These are phyloP conservation scores for Sciaenops ocellatus DNA, from an alignment of 2,797 vertebrate genomes.

Conservation along the genomic window DNA sequence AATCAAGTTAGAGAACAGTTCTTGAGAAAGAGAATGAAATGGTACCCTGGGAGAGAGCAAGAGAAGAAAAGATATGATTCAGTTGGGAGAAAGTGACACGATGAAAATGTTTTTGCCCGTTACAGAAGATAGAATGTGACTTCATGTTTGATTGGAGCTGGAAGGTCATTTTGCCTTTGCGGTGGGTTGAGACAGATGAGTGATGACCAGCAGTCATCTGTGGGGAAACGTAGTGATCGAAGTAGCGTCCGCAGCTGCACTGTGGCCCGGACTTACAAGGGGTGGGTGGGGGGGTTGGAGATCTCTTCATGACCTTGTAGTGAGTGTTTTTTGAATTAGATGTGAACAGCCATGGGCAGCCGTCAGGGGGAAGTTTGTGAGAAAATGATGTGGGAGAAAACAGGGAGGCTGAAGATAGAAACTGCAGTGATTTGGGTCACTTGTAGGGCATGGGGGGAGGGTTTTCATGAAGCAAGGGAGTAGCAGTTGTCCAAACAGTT, in stretches of 20 bases:
- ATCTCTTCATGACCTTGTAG: conserved; percentile 7
- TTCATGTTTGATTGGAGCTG: conserved; percentile 39
- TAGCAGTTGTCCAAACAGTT: neutral
- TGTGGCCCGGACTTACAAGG: conserved; percentile 1
- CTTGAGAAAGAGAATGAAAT: conserved; percentile 17
- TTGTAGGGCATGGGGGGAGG: conserved; percentile 24
- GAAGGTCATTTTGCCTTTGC: conserved; percentile 34
- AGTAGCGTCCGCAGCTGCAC: neutral
- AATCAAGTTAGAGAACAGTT: neutral
- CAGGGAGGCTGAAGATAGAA: conserved; percentile 33
- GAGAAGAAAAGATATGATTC: conserved; percentile 2
- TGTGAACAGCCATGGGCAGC: conserved; percentile 41
- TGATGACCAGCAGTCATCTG: conserved; percentile 40
- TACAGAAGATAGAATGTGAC: conserved; percentile 20
- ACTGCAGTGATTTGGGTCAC: conserved; percentile 46
- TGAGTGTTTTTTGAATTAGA: conserved; percentile 29
- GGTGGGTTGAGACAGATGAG: conserved; percentile 4
- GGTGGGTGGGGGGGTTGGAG: neutral
- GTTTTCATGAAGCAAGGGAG: conserved; percentile 23
- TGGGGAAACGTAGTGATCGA: neutral
- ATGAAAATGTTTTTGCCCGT: conserved; percentile 21
- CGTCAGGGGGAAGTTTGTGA: neutral
- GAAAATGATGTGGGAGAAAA: conserved; percentile 32
- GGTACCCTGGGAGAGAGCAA: conserved; percentile 10
- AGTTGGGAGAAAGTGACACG: conserved; percentile 8